Base-by-base conservation (phyloP, 2,797 vertebrate species). In the Anniella stebbinsi region DNA sequence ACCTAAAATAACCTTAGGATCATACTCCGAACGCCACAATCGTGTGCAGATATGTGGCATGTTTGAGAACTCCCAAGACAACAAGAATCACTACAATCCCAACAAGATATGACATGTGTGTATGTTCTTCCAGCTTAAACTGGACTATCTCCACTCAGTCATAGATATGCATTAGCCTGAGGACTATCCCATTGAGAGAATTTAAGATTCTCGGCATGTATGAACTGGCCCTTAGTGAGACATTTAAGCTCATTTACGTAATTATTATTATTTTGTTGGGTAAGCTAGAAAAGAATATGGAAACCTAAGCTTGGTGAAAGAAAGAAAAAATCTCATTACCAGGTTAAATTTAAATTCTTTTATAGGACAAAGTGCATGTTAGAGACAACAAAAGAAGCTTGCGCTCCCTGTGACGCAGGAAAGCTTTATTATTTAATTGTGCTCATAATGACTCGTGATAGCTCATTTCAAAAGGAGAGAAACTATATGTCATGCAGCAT, bases 401-500 rank as follows among this genome's bases (percentile, higher is more conserved):
- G 87, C 90, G 78, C 89, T 95, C 93, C 93, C 93, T 96, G 60
- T 92, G 92, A 95, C 88, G 92, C 87, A 91, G 88, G 87, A 89
- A 91, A 88, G 70, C 91, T 93, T 91, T 89, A 69, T 67, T 63
- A 23, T 23, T 89, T 72, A 51, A 94, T 94, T 94, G 93, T 94
- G 92, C 92, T 95, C 96, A 95, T 92, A 92, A 84, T 97, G 95
- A 97, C 78, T 97, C 97, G 97, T 87, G 81, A 89, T 93, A 93
- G 93, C 91, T 96, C 94, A 95, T 51, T 67, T 84, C 94, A 93
- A 93, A 93, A 96, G 94, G 91, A 92, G 92, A 96, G 93, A 92
- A 95, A 96, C 93, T 91, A 94, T 90, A 87, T 76, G 84, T 93
- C 93, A 91, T 87, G 67, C 67, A 77, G 89, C 92, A 91, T 93